These are phyloP conservation scores for Paralichthys olivaceus DNA, from an alignment of 2,113 vertebrate genomes.

Conservation along the genomic window DNA sequence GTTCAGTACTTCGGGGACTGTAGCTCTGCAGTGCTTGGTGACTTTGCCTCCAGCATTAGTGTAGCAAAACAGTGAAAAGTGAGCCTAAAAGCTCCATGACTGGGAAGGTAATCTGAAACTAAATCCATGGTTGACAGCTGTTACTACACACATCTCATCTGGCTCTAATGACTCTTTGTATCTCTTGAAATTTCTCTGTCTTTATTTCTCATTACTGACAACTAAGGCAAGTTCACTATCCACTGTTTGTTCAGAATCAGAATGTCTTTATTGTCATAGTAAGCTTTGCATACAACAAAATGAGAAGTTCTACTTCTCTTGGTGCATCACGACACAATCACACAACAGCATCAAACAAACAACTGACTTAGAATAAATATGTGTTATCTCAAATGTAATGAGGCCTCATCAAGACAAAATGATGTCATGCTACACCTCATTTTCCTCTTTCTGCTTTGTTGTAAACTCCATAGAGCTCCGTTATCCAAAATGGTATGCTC, in stretches of 20 bases:
- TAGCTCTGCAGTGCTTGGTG: conserved; percentile 91
- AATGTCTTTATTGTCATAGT: too few species aligned
- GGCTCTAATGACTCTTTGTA: conserved; percentile 88
- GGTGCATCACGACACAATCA: too few species aligned
- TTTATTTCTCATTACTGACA: conserved; percentile 77
- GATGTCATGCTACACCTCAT: conserved; percentile 54
- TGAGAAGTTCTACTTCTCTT: too few species aligned
- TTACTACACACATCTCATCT: conserved; percentile 85
- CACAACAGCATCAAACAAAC: too few species aligned
- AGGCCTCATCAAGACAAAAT: conserved; percentile 55
- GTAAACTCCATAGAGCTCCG: conserved; percentile 50
- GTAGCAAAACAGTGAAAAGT: conserved; percentile 88
- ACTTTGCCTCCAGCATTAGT: conserved; percentile 88
- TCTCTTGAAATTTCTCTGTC: conserved; percentile 76
- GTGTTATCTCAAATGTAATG: conserved; percentile 55
- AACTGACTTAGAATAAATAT: too few species aligned
- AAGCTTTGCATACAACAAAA: too few species aligned
- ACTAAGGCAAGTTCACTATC: conserved; percentile 73
- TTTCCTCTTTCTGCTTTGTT: conserved; percentile 64
- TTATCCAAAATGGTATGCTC: conserved; percentile 73
- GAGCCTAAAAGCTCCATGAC: conserved; percentile 94
- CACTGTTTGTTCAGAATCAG: conserved; percentile 27
- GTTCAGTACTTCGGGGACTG: conserved; percentile 85
- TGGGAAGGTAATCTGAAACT: conserved; percentile 91
- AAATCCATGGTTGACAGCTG: conserved; percentile 94